Base-by-base conservation (phyloP, 53 echinoderm and acorn worm genomes). In the Apostichopus leukothele region DNA sequence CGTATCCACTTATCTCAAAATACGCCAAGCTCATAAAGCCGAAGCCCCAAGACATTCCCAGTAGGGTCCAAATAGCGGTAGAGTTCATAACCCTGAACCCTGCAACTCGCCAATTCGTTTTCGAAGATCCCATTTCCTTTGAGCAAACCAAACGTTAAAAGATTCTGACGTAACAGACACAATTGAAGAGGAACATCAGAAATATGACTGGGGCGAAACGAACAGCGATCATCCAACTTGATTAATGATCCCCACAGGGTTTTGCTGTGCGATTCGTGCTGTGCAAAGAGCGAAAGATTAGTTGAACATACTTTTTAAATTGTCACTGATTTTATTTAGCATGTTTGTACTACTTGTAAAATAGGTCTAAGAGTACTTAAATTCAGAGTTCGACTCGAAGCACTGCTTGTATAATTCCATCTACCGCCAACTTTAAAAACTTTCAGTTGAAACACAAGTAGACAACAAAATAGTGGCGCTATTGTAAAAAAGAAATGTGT, bases 161-260 rank as follows among this genome's bases (percentile, higher is more conserved):
- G 59, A 81, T 81, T n/a, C 54, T 20, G n/a, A 81, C 20, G 81
- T 81, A 81, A 81, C 21, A 81, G 22, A 81, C 11, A 4, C 55
- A 60, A 83, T 93, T 93, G 83, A 87, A 91, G 18, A 91, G 63
- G 20, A 93, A 84, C 51, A 93, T 86, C 18, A 93, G 53, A 19
- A 86, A 89, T 20, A 93, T 89, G 59, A 85, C 54, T 5, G 91
- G 89, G 16, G 91, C 63, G 76, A 91, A 89, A n/a, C n/a, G n/a
- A 89, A 92, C 18, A 92, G 39, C 6, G 63, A 84, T 50, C 89
- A 87, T 55, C 89, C 87, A 50, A 86, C 60, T 52, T 79, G 86
- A 59, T 86, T 92, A 52, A 92, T 86, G 57, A 60, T 25, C 63
- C 90, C 93, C 76, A 92, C 18, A n/a, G n/a, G 4, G 90, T 25